phyloP scores from a whole-genome alignment of 2,113 vertebrate genomes.

The Lepidothrix coronata region DNA sequence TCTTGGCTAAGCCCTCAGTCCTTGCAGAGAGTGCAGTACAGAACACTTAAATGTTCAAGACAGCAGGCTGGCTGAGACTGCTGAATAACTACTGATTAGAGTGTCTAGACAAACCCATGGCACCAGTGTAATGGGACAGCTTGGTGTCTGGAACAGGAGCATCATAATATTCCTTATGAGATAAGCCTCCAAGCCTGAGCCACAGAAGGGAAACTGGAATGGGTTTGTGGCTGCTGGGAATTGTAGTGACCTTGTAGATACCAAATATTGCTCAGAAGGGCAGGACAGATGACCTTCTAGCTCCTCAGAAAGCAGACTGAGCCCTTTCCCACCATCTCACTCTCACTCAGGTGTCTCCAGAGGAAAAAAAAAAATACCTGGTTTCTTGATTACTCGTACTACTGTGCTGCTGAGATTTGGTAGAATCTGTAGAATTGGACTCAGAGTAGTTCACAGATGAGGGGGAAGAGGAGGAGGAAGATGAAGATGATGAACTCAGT shows the following conservation, averaged over 20 bases:
- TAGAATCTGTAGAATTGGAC: slow-evolving; percentile 97
- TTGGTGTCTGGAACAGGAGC: neutral
- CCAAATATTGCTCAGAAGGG: neutral
- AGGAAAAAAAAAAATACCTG: slow-evolving; percentile 75
- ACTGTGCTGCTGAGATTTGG: slow-evolving; percentile 96
- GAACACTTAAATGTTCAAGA: neutral
- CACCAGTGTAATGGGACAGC: neutral
- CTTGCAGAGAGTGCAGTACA: neutral
- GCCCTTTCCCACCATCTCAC: neutral
- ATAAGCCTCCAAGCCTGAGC: neutral
- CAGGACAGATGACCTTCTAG: neutral
- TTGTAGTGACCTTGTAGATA: neutral
- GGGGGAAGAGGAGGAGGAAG: slow-evolving; percentile 92
- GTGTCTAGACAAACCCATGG: neutral
- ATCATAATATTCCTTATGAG: neutral
- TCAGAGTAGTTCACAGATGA: slow-evolving; percentile 97
- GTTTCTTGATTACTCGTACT: slow-evolving; percentile 97
- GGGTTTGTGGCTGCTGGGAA: neutral
- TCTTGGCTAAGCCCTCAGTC: neutral
- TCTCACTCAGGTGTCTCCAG: neutral
- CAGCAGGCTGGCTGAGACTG: neutral
- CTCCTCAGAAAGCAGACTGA: neutral
- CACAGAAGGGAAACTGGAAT: neutral
- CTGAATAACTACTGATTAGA: neutral
- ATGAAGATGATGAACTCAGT: slow-evolving; percentile 86